These are phyloP conservation scores for Parotocinclus haroldoi DNA, from an alignment of 2,797 vertebrate genomes.

Conservation along the genomic window DNA sequence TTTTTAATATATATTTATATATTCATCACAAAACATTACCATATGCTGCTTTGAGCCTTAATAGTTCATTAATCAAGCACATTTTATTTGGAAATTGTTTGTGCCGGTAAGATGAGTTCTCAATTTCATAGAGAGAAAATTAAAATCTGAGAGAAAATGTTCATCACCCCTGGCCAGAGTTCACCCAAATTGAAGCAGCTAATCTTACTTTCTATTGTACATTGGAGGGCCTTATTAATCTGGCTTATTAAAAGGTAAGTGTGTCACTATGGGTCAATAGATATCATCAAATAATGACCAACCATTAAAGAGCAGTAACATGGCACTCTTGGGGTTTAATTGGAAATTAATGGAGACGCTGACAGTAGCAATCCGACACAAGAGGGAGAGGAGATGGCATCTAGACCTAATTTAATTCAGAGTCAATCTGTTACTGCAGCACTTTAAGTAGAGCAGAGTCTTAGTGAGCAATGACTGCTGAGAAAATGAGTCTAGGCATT, in stretches of 20 bases:
- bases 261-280: constrained; percentile 17
- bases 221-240: constrained; percentile 14
- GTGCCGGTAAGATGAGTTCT: no score
- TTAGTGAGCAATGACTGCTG: background rate
- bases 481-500: constrained; percentile 12
- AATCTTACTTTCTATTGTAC: background rate
- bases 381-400: constrained; percentile 26
- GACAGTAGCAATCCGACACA: constrained; percentile 8
- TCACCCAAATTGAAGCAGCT: background rate
- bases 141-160: background rate
- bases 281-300: constrained; percentile 18
- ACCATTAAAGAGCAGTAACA: constrained; percentile 10
- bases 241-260: background rate
- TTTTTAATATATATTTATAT: no score
- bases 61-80: no score
- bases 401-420: constrained; percentile 26
- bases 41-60: no score
- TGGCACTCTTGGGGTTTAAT: constrained; percentile 17
- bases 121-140: constrained; percentile 1
- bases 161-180: background rate
- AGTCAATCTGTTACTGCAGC: constrained; percentile 8
- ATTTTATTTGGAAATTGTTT: no score
- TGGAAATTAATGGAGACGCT: constrained; percentile 22
- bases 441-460: constrained; percentile 5
- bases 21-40: no score